phyloP scores from a whole-genome alignment of 2,888 invertebrate genomes.

The Sylvicola fuscatus region DNA sequence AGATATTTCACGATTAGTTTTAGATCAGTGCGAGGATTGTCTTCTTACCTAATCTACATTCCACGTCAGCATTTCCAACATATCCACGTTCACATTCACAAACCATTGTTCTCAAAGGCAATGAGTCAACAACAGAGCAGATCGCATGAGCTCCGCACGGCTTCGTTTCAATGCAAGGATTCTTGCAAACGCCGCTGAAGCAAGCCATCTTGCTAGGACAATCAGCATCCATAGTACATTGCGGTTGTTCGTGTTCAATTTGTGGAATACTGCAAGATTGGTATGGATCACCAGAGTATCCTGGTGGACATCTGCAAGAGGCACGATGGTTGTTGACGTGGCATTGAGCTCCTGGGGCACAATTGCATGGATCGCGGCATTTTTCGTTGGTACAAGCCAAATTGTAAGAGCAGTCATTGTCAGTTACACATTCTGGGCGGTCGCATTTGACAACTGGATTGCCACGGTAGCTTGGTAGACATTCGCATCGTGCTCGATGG shows the following conservation, averaged over 20 bases:
- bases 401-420: constrained; percentile 59
- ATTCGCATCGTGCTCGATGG: constrained; percentile 61
- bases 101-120: constrained; percentile 72
- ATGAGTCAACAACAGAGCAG: constrained; percentile 66
- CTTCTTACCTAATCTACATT: constrained; percentile 55
- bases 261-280: constrained; percentile 39
- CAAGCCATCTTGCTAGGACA: constrained; percentile 75
- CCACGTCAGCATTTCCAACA: constrained; percentile 67
- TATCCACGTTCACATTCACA: constrained; percentile 69
- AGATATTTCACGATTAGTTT: neutral
- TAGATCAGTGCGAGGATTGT: neutral
- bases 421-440: constrained; percentile 51
- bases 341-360: constrained; percentile 58
- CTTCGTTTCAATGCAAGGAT: constrained; percentile 55
- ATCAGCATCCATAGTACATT: constrained; percentile 62
- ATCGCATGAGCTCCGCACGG: constrained; percentile 65
- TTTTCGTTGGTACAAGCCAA: constrained; percentile 56
- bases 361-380: constrained; percentile 70
- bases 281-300: constrained; percentile 59
- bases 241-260: constrained; percentile 29
- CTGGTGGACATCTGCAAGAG: constrained; percentile 62
- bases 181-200: constrained; percentile 54
- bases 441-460: constrained; percentile 61
- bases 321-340: constrained; percentile 55
- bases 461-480: constrained; percentile 52